These are phyloP conservation scores for Heterodera carotae DNA, from an alignment of 1,140 invertebrate species.

Conservation along the genomic window DNA sequence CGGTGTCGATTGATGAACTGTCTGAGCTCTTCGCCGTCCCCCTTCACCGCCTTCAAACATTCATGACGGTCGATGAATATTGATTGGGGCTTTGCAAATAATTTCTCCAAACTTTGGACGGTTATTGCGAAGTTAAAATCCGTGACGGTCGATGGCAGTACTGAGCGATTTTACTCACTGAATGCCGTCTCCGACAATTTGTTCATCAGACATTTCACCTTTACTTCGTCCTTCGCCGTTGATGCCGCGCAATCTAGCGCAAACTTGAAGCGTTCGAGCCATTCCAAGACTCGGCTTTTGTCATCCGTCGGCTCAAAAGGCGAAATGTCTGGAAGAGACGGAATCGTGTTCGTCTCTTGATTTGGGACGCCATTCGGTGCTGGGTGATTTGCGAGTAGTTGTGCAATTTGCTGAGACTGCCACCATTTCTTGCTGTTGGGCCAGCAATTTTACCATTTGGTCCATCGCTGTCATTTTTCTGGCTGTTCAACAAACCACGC, in stretches of 20 bases:
- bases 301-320: too few species aligned
- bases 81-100: neutral
- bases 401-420: too few species aligned
- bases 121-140: neutral
- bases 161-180: neutral
- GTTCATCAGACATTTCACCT: slow-evolving; percentile 1
- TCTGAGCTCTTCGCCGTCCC: neutral
- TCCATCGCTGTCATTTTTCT: too few species aligned
- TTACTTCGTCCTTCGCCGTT: neutral
- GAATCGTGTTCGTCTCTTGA: too few species aligned
- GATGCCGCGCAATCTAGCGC: slow-evolving; percentile 5
- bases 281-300: too few species aligned
- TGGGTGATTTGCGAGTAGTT: too few species aligned
- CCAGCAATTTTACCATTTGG: too few species aligned
- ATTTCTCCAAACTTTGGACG: neutral
- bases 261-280: too few species aligned
- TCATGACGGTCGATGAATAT: neutral
- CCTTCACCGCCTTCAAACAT: neutral
- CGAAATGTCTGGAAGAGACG: too few species aligned
- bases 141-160: neutral
- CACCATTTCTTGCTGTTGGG: too few species aligned
- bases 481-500: too few species aligned
- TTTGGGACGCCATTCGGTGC: too few species aligned
- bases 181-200: neutral
- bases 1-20: neutral